Evolutionary conservation across 2,888 invertebrate species (phyloP), one percentile per base, ranked within the genome.

Genomic region (Hirtodrosophila alboralis): DNA sequence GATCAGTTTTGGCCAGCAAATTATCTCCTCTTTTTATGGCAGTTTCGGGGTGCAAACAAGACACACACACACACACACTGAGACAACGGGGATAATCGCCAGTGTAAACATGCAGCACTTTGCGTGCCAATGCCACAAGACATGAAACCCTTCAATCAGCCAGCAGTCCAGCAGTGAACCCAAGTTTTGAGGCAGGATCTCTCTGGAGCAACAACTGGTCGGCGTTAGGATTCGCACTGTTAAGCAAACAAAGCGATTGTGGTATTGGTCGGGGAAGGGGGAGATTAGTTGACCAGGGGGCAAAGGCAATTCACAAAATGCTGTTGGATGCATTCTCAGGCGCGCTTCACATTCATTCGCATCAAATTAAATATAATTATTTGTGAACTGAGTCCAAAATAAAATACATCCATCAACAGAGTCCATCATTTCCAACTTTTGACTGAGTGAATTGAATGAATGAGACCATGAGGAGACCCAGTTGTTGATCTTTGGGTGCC

Each of bases 141-240:
- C 79, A 79, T 67, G 79, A 59, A 73, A 75, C 83, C 69, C 72
- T 64, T 75, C 80, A 72, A 84, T 69, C 63, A 76, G 52, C 54
- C 61, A 59, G 31, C 34, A 9, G 16, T 40, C n/a, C 47, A 13
- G 4, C 34, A 9, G 16, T 40, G 16, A 3, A 23, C 26, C 16
- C 30, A 0, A 26, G 4, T 26, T 18, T 27, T 16, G 40, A 18
- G 21, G 18, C 18, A 31, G 45, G 28, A 41, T 16, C 21, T 34
- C 38, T 45, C 51, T 61, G 1, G 58, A 49, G 40, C 66, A 60
- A 63, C 57, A 67, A 45, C 48, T 53, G 63, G 30, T 31, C 34
- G 56, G 76, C 86, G 86, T 86, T 83, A 83, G 83, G 81, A 86
- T 77, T 84, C 83, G 81, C 83, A 81, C 83, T 62, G 86, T 70